Conservation (phyloP, 2,797 vertebrate species). For the Chrysocyon brachyurus region DNA sequence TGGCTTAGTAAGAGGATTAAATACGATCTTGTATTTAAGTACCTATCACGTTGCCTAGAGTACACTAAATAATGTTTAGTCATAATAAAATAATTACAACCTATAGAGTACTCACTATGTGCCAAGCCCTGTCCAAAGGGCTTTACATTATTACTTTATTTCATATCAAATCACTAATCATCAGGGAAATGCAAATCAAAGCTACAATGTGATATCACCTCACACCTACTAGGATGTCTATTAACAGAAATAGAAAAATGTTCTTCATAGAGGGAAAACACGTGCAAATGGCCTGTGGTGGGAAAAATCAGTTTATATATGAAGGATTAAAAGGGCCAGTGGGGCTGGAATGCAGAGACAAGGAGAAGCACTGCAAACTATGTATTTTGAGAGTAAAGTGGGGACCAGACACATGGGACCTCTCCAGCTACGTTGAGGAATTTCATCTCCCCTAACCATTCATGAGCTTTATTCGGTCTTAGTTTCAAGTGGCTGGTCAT, state of each 20-base stretch:
- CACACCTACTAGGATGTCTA: neutral
- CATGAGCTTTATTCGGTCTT: neutral
- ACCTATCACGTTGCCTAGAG: neutral
- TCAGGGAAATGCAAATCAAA: neutral
- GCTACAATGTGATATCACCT: neutral
- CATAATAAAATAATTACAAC: conserved; percentile 1
- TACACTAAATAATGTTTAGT: neutral
- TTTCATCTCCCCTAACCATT: neutral
- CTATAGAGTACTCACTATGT: neutral
- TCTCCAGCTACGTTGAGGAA: accelerated
- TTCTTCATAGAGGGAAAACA: neutral
- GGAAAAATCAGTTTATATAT: neutral
- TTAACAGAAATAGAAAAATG: neutral
- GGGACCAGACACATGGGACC: neutral
- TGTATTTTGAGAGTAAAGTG: neutral
- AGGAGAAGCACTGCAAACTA: too few species aligned
- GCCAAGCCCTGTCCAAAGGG: neutral
- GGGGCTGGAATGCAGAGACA: neutral
- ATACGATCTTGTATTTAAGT: neutral
- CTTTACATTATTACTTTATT: neutral
- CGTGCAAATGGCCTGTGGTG: neutral
- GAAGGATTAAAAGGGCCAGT: neutral
- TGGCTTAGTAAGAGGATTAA: neutral
- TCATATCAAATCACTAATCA: neutral
- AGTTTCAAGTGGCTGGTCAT: neutral